These are phyloP conservation scores for Rhinella marina DNA, from an alignment of 2,797 vertebrate species.

Conservation along the genomic window DNA sequence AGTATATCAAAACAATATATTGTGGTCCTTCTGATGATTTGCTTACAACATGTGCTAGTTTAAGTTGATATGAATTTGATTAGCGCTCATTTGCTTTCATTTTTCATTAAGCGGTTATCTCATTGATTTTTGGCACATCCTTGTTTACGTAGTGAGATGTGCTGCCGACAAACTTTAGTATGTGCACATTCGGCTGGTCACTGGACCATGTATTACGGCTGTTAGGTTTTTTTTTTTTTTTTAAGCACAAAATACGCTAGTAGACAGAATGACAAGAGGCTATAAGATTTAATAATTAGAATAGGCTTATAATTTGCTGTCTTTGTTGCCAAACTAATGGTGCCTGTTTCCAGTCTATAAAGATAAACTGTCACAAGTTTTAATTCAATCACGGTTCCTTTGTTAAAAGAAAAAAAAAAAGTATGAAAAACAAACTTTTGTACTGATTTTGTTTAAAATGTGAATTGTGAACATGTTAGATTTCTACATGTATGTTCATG, in stretches of 20 bases:
- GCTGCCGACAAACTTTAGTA: too few species aligned
- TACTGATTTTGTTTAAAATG: conserved; percentile 68
- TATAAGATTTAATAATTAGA: background rate
- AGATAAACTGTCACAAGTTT: background rate
- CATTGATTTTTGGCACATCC: too few species aligned
- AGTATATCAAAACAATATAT: background rate
- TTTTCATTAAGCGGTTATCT: too few species aligned
- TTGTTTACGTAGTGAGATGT: too few species aligned
- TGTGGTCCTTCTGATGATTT: too few species aligned
- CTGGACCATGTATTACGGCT: too few species aligned
- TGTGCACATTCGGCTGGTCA: too few species aligned
- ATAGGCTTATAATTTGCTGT: background rate
- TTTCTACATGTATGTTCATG: conserved; percentile 58
- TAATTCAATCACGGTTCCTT: too few species aligned
- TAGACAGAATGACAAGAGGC: background rate
- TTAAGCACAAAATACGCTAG: background rate
- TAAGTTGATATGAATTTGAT: too few species aligned
- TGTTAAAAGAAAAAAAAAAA: conserved; percentile 21
- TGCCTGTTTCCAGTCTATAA: conserved; percentile 63
- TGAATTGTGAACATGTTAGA: conserved; percentile 69
- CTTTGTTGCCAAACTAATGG: conserved; percentile 51
- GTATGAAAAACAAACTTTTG: conserved; percentile 54
- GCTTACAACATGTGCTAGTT: too few species aligned
- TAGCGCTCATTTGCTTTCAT: too few species aligned
- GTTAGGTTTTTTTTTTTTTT: background rate